Conservation (phyloP, 2,888 invertebrate genomes). For the Drosophila fulvimacula region DNA sequence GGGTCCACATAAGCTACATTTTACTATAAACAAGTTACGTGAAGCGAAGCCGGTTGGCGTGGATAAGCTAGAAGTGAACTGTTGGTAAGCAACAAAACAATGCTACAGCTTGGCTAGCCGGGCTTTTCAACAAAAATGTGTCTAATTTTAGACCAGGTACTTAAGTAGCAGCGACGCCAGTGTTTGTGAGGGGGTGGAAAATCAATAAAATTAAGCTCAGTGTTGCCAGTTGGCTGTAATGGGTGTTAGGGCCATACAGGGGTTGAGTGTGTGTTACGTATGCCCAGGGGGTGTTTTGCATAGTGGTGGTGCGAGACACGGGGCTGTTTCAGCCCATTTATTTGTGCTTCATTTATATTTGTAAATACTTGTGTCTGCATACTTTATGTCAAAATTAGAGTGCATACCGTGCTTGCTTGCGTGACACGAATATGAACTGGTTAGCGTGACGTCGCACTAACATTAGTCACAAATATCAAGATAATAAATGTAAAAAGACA, state of each 20-base stretch:
- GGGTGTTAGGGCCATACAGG: conserved; percentile 3
- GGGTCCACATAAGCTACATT: not conserved
- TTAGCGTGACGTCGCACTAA: not conserved
- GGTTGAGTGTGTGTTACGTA: conserved; percentile 32
- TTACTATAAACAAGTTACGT: conserved; percentile 51
- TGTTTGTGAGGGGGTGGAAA: conserved; percentile 54
- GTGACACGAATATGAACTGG: not conserved
- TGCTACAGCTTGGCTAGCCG: conserved; percentile 1
- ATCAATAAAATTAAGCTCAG: conserved; percentile 74
- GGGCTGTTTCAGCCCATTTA: conserved; percentile 14
- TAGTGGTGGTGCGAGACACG: conserved; percentile 15
- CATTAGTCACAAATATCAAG: not conserved
- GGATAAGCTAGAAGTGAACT: conserved; percentile 6
- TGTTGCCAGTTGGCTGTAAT: conserved; percentile 62
- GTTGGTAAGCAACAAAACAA: conserved; percentile 8
- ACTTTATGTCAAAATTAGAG: not conserved
- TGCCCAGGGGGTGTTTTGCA: conserved; percentile 38
- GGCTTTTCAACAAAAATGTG: conserved; percentile 36
- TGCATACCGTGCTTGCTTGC: not conserved
- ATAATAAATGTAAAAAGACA: not conserved
- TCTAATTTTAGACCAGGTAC: conserved; percentile 70
- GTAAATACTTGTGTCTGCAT: conserved; percentile 6
- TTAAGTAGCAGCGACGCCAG: conserved; percentile 18
- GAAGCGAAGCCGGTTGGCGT: conserved; percentile 46
- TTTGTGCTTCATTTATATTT: conserved; percentile 28